phyloP scores from a whole-genome alignment of 2,888 invertebrate genomes.

The Pyrocoelia pectoralis region DNA sequence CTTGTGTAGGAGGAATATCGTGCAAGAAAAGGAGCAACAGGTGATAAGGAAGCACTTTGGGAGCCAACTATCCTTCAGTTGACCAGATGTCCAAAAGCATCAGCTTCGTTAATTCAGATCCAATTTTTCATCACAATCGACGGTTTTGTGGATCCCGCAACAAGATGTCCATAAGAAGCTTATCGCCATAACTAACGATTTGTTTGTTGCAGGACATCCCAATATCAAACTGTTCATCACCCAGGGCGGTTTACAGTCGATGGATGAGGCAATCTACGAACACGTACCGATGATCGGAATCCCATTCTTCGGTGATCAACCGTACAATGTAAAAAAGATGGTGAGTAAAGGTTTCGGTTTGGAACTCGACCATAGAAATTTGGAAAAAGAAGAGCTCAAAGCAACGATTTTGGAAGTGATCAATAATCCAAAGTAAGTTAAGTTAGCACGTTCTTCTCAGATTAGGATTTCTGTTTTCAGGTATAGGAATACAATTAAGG shows the following conservation, averaged over 20 bases:
- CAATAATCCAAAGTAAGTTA: neutral
- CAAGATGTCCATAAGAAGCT: too few species aligned
- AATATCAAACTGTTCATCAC: slow-evolving; percentile 2
- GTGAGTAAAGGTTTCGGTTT: neutral
- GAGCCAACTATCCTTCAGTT: too few species aligned
- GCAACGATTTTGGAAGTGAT: neutral
- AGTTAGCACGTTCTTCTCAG: too few species aligned
- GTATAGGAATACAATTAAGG: too few species aligned
- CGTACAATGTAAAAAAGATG: neutral
- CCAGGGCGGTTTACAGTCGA: slow-evolving; percentile 5
- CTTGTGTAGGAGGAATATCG: too few species aligned
- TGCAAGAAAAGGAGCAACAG: too few species aligned
- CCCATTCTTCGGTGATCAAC: slow-evolving; percentile 2
- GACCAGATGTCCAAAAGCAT: too few species aligned
- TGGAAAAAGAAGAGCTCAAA: neutral
- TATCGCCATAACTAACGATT: too few species aligned
- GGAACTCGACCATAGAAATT: neutral
- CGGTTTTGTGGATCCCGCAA: too few species aligned
- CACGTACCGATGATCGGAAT: neutral
- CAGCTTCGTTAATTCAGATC: too few species aligned
- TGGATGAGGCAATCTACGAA: slow-evolving; percentile 1
- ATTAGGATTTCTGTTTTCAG: neutral
- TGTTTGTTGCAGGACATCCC: neutral
- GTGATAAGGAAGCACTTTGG: too few species aligned
- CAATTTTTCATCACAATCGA: too few species aligned